Base-by-base conservation (phyloP, 2,888 invertebrate species). In the Cynaeus angustus region DNA sequence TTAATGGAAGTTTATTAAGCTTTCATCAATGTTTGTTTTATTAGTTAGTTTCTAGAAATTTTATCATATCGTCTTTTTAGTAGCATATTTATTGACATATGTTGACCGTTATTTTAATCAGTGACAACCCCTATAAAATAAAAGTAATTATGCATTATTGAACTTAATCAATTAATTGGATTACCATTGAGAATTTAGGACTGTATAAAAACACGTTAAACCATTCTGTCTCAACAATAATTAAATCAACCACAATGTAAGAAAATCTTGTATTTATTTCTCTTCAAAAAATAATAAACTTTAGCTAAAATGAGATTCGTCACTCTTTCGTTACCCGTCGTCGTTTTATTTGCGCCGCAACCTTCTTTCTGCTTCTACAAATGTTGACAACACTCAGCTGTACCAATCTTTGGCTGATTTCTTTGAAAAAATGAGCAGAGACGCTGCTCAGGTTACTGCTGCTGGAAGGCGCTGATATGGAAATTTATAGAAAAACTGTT, bases 21-120 rank as follows among this genome's bases (percentile, higher is more conserved):
- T 28, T 50, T 50, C n/a, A 50, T 50, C 28, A 50, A 50, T 50
- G 9, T 26, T 41, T 41, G 12, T 28, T n/a, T 1, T 50, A n/a
- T 50, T 5, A 50, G 48, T 8, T 50, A 50, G 48, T 50, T 46
- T 28, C 48, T 50, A 10, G 48, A 6, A 1, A 3, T n/a, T 46
- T 50, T 28, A 26, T 28, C n/a, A 26, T 50, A 50, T 21, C 12
- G 26, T 50, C 10, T 9, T 50, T 21, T 10, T 50, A 10, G 41
- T 41, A 50, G 10, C 10, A 50, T 50, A 50, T 50, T 50, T 50
- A 50, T 10, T 50, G 28, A 50, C 48, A 28, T 50, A 3, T 50
- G 3, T 50, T 7, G 8, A 38, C 10, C 7, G 2, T 7, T 10
- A 2, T 41, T 41, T 12, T 41, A 9, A n/a, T 9, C 7, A 33